Base-by-base conservation (phyloP, 2,113 vertebrate genomes). In the Leptocoma aspasia region DNA sequence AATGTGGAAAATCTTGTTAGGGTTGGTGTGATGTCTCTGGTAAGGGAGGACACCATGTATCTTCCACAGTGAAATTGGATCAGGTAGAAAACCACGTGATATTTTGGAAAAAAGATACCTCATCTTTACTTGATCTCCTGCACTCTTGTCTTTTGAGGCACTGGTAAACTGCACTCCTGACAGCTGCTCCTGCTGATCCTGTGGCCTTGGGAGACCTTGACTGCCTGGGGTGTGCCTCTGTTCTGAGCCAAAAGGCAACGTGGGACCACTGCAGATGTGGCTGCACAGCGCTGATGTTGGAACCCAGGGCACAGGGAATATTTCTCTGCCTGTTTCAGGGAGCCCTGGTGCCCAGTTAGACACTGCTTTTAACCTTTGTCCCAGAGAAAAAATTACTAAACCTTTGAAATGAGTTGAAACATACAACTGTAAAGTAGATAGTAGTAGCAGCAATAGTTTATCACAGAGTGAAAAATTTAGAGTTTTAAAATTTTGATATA, bases 1-100 rank as follows among this genome's bases (percentile, higher is more conserved):
- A 96, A 97, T 92, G 94, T 96, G 82, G 95, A 96, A 96, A 96
- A 89, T 95, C 94, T 83, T 95, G 94, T 92, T 96, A 87, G 78
- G 50, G 59, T 93, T 86, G 61, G 54, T 82, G 92, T 73, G 2
- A 53, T 94, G 56, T 93, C 92, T 97, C 79, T 86, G 56, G 80
- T 80, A 86, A 88, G 72, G 86, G 60, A 94, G 80, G 53, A 94
- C 93, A 83, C 41, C 5, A 2, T 68, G 69, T 89, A 93, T 88
- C 85, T 93, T 93, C 56, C 76, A 81, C 82, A 86, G 72, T 82
- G 88, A 95, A 95, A 90, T 3, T 64, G 80, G 70, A 97, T 89
- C 82, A 18, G 86, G 44, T 60, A 96, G 69, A 94, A 96, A 87
- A 84, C 16, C 66, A 44, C 50, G 54, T 85, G 54, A 82, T 84